Conservation (phyloP, 2,113 vertebrate genomes). For the Rattus norvegicus region DNA sequence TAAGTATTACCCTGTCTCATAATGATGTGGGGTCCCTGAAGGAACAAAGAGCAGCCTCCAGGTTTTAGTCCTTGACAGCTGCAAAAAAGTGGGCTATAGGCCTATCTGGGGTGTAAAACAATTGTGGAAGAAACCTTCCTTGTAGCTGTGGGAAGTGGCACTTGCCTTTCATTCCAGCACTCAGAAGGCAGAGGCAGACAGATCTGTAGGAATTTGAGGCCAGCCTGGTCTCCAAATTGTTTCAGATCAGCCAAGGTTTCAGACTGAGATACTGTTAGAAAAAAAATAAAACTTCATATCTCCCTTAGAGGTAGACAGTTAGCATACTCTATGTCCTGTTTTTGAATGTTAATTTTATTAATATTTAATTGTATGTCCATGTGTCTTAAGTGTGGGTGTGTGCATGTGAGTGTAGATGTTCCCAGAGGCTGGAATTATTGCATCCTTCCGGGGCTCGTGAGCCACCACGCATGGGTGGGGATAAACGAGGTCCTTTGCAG, state of each 20-base stretch:
- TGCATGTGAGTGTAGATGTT: not conserved
- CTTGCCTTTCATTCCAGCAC: not conserved
- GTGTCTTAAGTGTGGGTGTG: not conserved
- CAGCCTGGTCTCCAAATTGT: not conserved
- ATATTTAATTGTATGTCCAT: not conserved
- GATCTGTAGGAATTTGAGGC: not conserved
- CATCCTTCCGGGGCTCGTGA: not conserved
- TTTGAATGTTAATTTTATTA: not conserved
- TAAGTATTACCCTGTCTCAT: conserved; percentile 70
- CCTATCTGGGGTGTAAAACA: not conserved
- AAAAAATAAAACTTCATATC: not conserved
- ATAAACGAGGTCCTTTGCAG: not conserved
- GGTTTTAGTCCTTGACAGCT: not conserved
- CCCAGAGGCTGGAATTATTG: not conserved
- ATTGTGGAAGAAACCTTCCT: not conserved
- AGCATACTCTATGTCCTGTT: not conserved
- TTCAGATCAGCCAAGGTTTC: not conserved
- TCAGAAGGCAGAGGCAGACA: not conserved
- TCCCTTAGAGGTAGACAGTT: not conserved
- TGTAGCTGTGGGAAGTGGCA: not conserved
- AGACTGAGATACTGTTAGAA: not conserved
- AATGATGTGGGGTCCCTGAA: not conserved
- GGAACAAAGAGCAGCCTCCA: not conserved
- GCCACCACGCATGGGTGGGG: not conserved
- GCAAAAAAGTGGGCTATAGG: not conserved